Percentiles rank a stretch among this genome's conserved stretches.
Evolutionary conservation across 2,113 vertebrate species (phyloP).

Genomic region (Megalops atlanticus): DNA sequence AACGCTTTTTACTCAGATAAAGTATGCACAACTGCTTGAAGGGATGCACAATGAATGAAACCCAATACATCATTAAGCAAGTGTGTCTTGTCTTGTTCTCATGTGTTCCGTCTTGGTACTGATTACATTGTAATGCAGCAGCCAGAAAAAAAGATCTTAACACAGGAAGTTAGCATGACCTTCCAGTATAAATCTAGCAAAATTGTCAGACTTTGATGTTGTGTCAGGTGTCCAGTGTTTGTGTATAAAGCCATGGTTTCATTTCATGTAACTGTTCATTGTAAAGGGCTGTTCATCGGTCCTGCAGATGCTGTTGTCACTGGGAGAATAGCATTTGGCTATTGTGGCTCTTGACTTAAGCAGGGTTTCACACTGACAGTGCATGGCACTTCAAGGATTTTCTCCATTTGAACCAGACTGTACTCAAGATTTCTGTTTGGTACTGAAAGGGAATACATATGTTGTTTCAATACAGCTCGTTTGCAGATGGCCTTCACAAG

Average conservation of each 20-base stretch:
- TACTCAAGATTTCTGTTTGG: neutral
- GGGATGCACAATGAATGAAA: neutral
- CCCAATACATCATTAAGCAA: neutral
- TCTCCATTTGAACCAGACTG: neutral
- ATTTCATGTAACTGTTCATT: too few relatives aligned
- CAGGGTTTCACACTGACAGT: neutral
- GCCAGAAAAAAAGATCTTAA: neutral
- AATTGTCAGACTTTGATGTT: neutral
- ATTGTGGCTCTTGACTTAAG: neutral
- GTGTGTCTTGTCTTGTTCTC: neutral
- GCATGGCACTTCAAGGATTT: neutral
- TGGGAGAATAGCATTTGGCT: too few relatives aligned
- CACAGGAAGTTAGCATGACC: neutral
- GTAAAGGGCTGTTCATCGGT: neutral
- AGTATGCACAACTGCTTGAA: too few relatives aligned
- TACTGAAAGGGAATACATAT: conserved; percentile 1
- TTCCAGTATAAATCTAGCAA: neutral
- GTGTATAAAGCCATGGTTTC: neutral
- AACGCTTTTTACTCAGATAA: too few relatives aligned
- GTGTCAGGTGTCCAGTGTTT: neutral
- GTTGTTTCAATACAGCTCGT: neutral
- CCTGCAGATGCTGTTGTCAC: neutral
- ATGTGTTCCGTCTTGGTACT: neutral
- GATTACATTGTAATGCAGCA: neutral
- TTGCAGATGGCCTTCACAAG: neutral